Conservation (phyloP, 2,888 invertebrate species). For the Cinara cedri region DNA sequence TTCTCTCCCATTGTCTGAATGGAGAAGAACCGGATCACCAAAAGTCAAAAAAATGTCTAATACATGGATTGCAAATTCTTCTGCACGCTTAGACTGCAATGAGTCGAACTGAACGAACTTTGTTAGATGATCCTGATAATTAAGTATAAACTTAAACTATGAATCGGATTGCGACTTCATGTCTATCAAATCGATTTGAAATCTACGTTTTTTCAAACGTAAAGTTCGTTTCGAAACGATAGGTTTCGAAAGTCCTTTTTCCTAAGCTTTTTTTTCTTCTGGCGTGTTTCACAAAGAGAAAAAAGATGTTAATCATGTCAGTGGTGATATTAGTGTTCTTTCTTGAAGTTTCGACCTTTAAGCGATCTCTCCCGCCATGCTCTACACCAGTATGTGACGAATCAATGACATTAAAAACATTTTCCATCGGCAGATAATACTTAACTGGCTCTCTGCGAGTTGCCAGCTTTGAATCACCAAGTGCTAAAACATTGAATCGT, state of each 20-base stretch:
- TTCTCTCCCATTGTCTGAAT: slow-evolving; percentile 58
- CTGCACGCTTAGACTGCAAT: background rate
- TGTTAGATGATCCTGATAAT: too few species aligned
- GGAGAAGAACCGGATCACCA: background rate
- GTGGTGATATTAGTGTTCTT: slow-evolving; percentile 57
- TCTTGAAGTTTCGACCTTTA: slow-evolving; percentile 55
- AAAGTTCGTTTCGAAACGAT: too few species aligned
- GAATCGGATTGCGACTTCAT: too few species aligned
- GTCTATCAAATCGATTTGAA: slow-evolving; percentile 61
- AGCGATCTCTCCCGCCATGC: slow-evolving; percentile 55
- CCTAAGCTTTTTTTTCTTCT: background rate
- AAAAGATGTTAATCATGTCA: slow-evolving; percentile 30
- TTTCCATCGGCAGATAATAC: too few species aligned
- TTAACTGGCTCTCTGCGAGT: background rate
- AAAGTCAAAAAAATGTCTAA: background rate
- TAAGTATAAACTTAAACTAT: too few species aligned
- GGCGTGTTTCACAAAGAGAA: slow-evolving; percentile 4
- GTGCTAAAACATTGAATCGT: slow-evolving; percentile 25
- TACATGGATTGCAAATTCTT: background rate
- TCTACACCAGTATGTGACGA: slow-evolving; percentile 55
- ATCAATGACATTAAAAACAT: slow-evolving; percentile 42
- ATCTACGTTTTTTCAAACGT: slow-evolving; percentile 55
- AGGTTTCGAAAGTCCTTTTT: too few species aligned
- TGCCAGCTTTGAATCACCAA: slow-evolving; percentile 15
- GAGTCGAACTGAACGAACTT: background rate